Base-by-base conservation (phyloP, 2,888 invertebrate species). In the Leptopilina syphax region DNA sequence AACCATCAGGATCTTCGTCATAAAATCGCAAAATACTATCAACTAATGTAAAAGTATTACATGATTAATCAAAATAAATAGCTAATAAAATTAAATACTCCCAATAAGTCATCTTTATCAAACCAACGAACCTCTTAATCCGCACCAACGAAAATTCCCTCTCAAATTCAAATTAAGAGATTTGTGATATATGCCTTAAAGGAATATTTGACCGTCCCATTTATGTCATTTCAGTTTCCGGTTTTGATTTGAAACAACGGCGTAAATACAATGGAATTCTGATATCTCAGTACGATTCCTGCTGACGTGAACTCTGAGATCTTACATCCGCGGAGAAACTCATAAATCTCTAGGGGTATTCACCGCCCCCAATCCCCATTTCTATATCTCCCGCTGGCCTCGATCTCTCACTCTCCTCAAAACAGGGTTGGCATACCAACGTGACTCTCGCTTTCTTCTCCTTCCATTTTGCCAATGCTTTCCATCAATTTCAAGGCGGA, bases 321-420 rank as follows among this genome's bases (percentile, higher is more conserved):
- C 73, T 80, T 78, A 79, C 65, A 68, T 82, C 65, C 24, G 24
- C 50, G 76, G 57, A 78, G 79, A 78, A 79, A 77, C 81, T 83
- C 81, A 81, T 83, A 83, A 83, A 83, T 83, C 80, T 80, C 76
- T n/a, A 57, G 65, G 65, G 73, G 63, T 78, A 80, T 82, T 81
- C 44, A 76, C 67, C 80, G 68, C 41, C 7, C 68, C 79, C 79
- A 70, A 78, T 83, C 73, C 78, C 67, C 47, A 24, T 67, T 68
- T 68, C 68, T 68, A 50, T 68, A 18, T 68, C 50, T 68, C 68
- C 24, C 50, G 68, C 47, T 68, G 24, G 18, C 68, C 68, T 47
- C 50, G 68, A 68, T 68, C 47, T 67, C 50, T 47, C 50, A 50
- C 50, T 68, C 47, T 67, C 67, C 47, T 47, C 68, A 50, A 68